Evolutionary conservation across 2,888 invertebrate species (phyloP), one percentile per base, ranked within the genome.

Genomic region (Cryptops parisi): DNA sequence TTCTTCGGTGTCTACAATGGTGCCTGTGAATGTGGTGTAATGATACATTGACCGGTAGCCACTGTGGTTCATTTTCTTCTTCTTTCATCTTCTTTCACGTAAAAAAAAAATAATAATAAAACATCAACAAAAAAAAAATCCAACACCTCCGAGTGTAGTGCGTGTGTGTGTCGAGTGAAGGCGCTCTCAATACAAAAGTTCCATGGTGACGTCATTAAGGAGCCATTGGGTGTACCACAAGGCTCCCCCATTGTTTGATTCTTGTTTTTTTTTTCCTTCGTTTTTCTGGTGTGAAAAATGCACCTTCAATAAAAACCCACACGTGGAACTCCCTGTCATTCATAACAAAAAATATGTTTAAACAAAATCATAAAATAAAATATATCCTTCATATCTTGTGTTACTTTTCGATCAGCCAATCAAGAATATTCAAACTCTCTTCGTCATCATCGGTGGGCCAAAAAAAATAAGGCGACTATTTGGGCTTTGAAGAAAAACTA

Each of bases 121-220:
- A n/a, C n/a, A n/a, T n/a, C n/a, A n/a, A n/a, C n/a, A n/a, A n/a
- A n/a, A n/a, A n/a, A n/a, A n/a, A n/a, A n/a, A n/a, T n/a, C n/a
- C n/a, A n/a, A n/a, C n/a, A n/a, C n/a, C n/a, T n/a, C n/a, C n/a
- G n/a, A n/a, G n/a, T n/a, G n/a, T n/a, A n/a, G n/a, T n/a, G n/a
- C n/a, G n/a, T n/a, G n/a, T n/a, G n/a, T n/a, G n/a, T n/a, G n/a
- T n/a, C n/a, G n/a, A n/a, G n/a, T n/a, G n/a, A n/a, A n/a, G n/a
- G n/a, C n/a, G n/a, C n/a, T n/a, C n/a, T n/a, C n/a, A n/a, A n/a
- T n/a, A n/a, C 47, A 47, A 27, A 47, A 47, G 26, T 27, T 39
- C 25, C 38, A 26, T 23, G 25, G 40, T 49, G 49, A 49, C 49
- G 49, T 49, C 49, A 49, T 49, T 49, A 49, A 40, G 40, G 49